Evolutionary conservation across 1,140 invertebrate genomes (phyloP).

Genomic region (Rhysida immarginata): DNA sequence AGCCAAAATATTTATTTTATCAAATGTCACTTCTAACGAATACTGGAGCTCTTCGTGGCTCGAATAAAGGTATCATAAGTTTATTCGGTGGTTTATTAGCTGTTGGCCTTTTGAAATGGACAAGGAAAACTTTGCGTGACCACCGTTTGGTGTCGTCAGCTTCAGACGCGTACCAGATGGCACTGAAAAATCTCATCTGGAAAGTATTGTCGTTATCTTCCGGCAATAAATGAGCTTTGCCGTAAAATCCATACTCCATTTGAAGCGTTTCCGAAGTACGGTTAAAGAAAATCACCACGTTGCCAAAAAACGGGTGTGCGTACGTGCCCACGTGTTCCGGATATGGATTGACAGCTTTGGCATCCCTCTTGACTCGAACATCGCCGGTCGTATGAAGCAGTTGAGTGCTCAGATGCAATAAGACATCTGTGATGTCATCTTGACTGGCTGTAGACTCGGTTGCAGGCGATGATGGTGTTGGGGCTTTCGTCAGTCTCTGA

Average conservation of each 20-base stretch:
- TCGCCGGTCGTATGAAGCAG: too few species aligned
- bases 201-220: background rate
- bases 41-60: too few species aligned
- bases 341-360: too few species aligned
- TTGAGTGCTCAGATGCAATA: too few species aligned
- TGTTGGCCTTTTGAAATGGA: background rate
- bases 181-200: conserved; percentile 5
- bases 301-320: conserved; percentile 7
- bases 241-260: conserved; percentile 10
- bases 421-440: too few species aligned
- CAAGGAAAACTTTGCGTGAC: background rate
- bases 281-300: conserved; percentile 1
- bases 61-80: conserved; percentile 2
- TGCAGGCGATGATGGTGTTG: too few species aligned
- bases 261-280: background rate
- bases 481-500: too few species aligned
- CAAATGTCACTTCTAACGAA: too few species aligned
- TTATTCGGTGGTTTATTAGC: background rate
- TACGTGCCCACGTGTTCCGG: background rate
- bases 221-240: conserved; percentile 2
- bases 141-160: conserved; percentile 5
- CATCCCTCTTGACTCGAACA: too few species aligned
- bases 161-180: conserved; percentile 9
- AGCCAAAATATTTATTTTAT: too few species aligned
- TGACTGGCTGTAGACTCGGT: too few species aligned